These are phyloP conservation scores for Trichechus manatus DNA, from an alignment of 2,113 vertebrate species.

Conservation along the genomic window DNA sequence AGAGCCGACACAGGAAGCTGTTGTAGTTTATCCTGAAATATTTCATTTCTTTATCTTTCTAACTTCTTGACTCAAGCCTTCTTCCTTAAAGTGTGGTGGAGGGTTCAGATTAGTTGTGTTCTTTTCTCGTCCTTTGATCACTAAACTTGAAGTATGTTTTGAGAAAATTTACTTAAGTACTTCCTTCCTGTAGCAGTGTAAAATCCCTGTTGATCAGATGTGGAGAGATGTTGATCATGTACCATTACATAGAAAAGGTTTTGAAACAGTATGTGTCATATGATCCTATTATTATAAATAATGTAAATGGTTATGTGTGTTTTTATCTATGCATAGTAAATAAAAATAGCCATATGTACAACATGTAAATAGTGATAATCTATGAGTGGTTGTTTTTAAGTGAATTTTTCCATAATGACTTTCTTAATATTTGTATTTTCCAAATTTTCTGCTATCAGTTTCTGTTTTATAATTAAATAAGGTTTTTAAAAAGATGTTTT, in stretches of 20 bases:
- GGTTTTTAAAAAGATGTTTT: slow-evolving; percentile 19
- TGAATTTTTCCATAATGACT: background rate
- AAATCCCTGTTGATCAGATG: background rate
- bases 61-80: background rate
- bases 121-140: slow-evolving; percentile 20
- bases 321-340: background rate
- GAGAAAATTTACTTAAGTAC: slow-evolving; percentile 39
- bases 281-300: background rate
- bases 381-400: background rate
- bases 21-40: background rate
- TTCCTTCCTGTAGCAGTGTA: slow-evolving; percentile 33
- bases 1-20: background rate
- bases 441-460: background rate
- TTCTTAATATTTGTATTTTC: slow-evolving; percentile 4
- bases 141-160: slow-evolving; percentile 62
- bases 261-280: background rate
- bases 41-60: slow-evolving; percentile 29
- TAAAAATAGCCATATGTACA: background rate
- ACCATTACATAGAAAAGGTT: background rate
- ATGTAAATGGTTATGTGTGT: background rate
- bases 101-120: background rate
- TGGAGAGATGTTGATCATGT: background rate
- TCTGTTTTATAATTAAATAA: slow-evolving; percentile 44
- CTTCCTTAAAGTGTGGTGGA: background rate
- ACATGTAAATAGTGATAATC: background rate